phyloP scores from a whole-genome alignment of 2,888 invertebrate genomes.

The Oligia strigilis region DNA sequence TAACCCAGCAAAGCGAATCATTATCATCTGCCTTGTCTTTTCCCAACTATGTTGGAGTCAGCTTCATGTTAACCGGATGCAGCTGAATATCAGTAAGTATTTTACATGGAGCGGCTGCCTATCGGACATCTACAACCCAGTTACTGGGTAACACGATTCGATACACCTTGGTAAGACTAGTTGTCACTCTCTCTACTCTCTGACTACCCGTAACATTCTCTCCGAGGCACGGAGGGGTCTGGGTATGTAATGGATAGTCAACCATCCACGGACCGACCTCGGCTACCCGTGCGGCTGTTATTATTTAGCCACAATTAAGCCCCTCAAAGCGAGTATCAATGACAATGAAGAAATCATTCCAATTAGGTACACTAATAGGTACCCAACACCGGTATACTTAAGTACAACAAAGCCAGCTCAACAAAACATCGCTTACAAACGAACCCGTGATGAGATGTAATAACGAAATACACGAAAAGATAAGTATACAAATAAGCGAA shows the following conservation, averaged over 20 bases:
- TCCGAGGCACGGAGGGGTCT: not conserved
- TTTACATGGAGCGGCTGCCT: no score
- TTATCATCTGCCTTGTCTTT: not conserved
- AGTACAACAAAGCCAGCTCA: conserved; percentile 11
- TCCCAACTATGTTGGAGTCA: not conserved
- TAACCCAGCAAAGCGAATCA: not conserved
- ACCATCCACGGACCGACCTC: not conserved
- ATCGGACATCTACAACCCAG: no score
- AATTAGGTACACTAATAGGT: conserved; percentile 28
- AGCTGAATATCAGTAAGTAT: not conserved
- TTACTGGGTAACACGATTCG: no score
- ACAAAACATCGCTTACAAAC: conserved; percentile 48
- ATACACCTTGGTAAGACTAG: not conserved
- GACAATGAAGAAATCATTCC: conserved; percentile 17
- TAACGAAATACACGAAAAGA: conserved; percentile 70
- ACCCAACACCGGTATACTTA: conserved; percentile 11
- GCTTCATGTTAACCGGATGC: not conserved
- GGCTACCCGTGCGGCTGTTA: not conserved
- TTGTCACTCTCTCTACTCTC: no score
- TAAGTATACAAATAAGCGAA: conserved; percentile 73
- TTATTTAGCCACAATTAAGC: not conserved
- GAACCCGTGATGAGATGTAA: conserved; percentile 58
- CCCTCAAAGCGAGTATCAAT: not conserved
- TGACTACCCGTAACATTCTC: not conserved
- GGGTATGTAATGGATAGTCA: not conserved